These are phyloP conservation scores for Peromyscus attwateri DNA, from an alignment of 2,797 vertebrate genomes.

Conservation along the genomic window DNA sequence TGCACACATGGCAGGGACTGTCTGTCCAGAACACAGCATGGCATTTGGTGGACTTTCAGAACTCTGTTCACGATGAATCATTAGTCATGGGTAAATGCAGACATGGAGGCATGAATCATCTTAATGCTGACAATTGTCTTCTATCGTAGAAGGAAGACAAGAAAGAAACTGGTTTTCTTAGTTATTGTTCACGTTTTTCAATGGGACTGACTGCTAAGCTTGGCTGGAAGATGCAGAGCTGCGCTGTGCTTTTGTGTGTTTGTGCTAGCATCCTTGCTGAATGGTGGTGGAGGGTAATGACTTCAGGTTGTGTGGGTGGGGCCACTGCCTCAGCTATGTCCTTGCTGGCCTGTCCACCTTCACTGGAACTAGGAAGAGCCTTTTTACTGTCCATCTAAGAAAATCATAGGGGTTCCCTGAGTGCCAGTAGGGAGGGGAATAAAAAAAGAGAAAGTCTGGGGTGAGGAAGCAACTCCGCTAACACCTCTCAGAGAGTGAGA, in stretches of 20 bases:
- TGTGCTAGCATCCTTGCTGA: neutral
- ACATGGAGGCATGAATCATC: neutral
- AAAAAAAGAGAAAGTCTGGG: neutral
- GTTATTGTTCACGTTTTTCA: conserved; percentile 24
- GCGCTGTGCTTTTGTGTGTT: neutral
- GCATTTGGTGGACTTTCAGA: neutral
- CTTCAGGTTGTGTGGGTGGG: neutral
- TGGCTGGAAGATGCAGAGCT: neutral
- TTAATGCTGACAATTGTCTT: neutral
- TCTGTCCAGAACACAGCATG: neutral
- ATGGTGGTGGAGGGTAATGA: neutral
- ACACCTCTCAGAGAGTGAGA: neutral
- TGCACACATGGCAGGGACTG: neutral
- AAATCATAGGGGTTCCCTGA: neutral
- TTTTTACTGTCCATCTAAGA: conserved; percentile 5
- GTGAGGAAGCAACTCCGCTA: neutral
- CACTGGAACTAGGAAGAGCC: neutral
- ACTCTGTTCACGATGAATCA: neutral
- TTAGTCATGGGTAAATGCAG: conserved; percentile 13
- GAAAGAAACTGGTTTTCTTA: conserved; percentile 5
- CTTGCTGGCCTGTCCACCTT: neutral
- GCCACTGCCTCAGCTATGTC: neutral
- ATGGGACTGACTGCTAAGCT: neutral
- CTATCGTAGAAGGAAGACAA: neutral
- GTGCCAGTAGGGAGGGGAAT: neutral